Evolutionary conservation across 2,888 invertebrate species (phyloP), one percentile per base, ranked within the genome.

Genomic region (Tiliacea citrago): DNA sequence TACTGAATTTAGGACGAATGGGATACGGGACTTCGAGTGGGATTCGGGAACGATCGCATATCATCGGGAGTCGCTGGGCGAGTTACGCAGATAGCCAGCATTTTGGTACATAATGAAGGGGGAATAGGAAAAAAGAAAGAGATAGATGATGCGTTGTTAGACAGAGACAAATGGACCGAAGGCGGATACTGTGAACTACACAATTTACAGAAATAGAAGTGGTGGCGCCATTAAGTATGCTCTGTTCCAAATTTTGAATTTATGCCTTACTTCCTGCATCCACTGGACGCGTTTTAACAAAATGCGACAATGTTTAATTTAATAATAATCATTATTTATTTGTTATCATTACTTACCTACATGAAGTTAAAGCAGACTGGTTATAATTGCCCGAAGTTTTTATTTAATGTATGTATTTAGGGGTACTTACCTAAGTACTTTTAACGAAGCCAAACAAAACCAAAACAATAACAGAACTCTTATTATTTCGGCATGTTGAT

Each of bases 171-270:
- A 86, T 86, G 77, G 82, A 86, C 87, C 77, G 87, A 87, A 87
- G 92, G 91, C 94, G 95, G 95, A 95, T 94, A 94, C 94, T 93
- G 94, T 82, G 87, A 86, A 89, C 89, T 89, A 89, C 88, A 90
- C 90, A 85, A 83, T 82, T 90, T 86, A 92, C 92, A 91, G 89
- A 95, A 95, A 95, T 95, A 95, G 94, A 94, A 90, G 89, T 88
- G 86, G 83, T 60, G 76, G 91, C 89, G 90, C 90, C 91, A 93
- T 92, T 91, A 90, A 86, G 85, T 88, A 88, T 85, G 86, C 86
- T 86, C 88, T 90, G 94, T 89, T 92, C 93, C 90, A 94, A 92
- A 94, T 93, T 93, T 94, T 92, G 91, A 89, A 94, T 94, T 92
- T 92, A 94, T 92, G 89, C 86, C 87, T 90, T 92, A 92, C 94